phyloP scores from a whole-genome alignment of 2,113 vertebrate species.

The Megaceryle torquata region DNA sequence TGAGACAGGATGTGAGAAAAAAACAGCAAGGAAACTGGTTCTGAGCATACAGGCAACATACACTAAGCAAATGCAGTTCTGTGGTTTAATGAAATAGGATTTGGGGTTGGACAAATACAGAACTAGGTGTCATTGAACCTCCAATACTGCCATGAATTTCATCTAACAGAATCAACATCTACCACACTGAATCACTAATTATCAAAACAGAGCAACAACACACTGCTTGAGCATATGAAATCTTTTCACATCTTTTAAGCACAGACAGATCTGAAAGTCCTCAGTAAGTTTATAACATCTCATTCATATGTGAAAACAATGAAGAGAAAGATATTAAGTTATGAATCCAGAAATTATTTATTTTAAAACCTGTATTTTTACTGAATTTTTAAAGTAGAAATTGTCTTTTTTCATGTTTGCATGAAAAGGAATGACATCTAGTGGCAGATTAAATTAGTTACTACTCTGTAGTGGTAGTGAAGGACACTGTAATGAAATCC shows the following conservation, averaged over 20 bases:
- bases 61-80: not conserved
- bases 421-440: slow-evolving; percentile 71
- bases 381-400: not conserved
- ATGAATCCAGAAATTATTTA: not conserved
- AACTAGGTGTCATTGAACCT: not conserved
- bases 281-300: not conserved
- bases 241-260: not conserved
- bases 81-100: not conserved
- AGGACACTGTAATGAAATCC: not conserved
- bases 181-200: not conserved
- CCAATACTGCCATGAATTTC: not conserved
- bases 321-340: not conserved
- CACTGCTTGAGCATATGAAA: not conserved
- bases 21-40: not conserved
- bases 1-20: not conserved
- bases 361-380: not conserved
- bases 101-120: not conserved
- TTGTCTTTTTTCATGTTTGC: not conserved
- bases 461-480: not conserved
- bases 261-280: not conserved
- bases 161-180: not conserved
- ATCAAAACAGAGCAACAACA: slow-evolving; percentile 24
- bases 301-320: not conserved
- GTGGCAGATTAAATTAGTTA: slow-evolving; percentile 45
- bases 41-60: not conserved